Base-by-base conservation (phyloP, 2,797 vertebrate species). In the Arnoldichthys spilopterus region DNA sequence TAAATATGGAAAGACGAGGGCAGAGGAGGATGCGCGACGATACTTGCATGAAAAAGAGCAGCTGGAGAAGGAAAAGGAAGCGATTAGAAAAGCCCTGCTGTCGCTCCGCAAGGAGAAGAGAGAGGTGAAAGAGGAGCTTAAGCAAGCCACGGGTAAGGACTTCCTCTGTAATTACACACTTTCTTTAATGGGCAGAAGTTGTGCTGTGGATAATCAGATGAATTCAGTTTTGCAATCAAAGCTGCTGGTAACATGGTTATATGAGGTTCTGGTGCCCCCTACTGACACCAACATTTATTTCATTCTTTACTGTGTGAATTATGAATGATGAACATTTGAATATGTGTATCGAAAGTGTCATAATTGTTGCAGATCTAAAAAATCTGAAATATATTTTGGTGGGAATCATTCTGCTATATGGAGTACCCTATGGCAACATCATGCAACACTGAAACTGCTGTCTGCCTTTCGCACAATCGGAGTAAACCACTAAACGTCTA, bases 1-100 rank as follows among this genome's bases (percentile, higher is more conserved):
- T 2, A 95, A 94, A 76, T 99, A 99, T 0, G 98, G 98, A 62
- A 99, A 99, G 92, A 98, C 95, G 1, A 92, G 98, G 40, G 98
- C 98, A 0, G 97, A 99, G 85, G 97, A 99, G 84, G 98, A 99
- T 0, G 98, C 98, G 73, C 91, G 94, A 53, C 90, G 91, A 0
- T 99, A 96, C 91, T 91, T 97, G 82, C 91, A 87, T 0, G 95
- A 99, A 87, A 97, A 98, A 80, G 97, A 97, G 86, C 95, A 95
- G 84, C 90, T 99, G 83, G 97, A 99, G 88, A 96, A 93, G 80
- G 94, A 97, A 88, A 98, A 97, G 76, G 94, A 96, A 4, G 90
- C 84, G 0, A 96, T 99, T 80, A 94, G 94, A 83, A 92, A 91
- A 0, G 88, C 91, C 32, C 92, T 99, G 82, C 63, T 93, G 80